Base-by-base conservation (phyloP, 92 coral and sea anemone genomes). In the Parazoanthus darwini region DNA sequence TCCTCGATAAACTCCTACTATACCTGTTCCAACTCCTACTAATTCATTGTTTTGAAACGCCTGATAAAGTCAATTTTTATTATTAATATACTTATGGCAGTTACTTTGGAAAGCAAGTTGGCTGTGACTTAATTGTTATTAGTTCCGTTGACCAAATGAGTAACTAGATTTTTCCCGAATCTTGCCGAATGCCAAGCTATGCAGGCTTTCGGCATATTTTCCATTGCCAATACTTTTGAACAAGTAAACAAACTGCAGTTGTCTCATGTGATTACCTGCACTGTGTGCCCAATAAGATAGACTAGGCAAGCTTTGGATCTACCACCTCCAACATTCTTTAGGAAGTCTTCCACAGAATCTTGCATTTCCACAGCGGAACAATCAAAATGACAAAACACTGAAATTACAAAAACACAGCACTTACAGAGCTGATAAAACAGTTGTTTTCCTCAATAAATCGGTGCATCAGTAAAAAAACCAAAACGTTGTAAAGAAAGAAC, bases 261-360 rank as follows among this genome's bases (percentile, higher is more conserved):
- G 16, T 22, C 29, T 23, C 25, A 3, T 1, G 22, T 6, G 43
- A 87, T 74, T 84, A 95, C 98, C 92, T 95, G 92, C 71, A 93
- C 82, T 59, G 96, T 93, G n/a, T 86, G 91, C 8, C 98, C 98
- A 2, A 90, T 94, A 56, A 95, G 86, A 58, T 93, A 95, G 76
- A 93, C 91, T 37, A 95, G 65, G 86, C 87, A 95, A 22, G 90
- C 78, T 42, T 87, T 71, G 8, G 87, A 72, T 71, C 51, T 23
- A 18, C 87, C 79, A 48, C 79, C 13, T 20, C 78, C 87, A 16
- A 71, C 43, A 14, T 29, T 54, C 79, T 72, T 39, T 50, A 71
- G 42, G 23, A 84, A 84, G 11, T 20, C 87, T 14, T 84, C 87
- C 33, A 72, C 9, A 42, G 37, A 48, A 84, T 54, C n/a, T 70